These are phyloP conservation scores for Drosophila mimetica DNA, from an alignment of 2,888 invertebrate genomes.

Conservation along the genomic window DNA sequence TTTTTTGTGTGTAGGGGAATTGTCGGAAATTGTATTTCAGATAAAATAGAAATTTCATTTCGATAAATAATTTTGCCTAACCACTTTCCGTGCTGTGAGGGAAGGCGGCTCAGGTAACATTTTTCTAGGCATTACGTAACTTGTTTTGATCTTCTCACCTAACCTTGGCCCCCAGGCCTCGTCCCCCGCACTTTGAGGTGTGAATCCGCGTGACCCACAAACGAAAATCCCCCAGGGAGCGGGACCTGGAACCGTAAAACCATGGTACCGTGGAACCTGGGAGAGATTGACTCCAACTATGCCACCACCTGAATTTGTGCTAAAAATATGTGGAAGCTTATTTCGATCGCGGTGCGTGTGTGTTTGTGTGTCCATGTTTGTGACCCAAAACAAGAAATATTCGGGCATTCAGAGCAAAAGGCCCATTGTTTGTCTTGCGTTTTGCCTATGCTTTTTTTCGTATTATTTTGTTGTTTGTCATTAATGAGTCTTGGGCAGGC, in stretches of 20 bases:
- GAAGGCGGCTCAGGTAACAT: constrained; percentile 30
- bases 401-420: constrained; percentile 38
- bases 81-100: not conserved
- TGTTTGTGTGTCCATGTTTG: constrained; percentile 24
- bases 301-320: constrained; percentile 61
- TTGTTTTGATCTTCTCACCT: constrained; percentile 32
- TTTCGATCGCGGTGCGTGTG: constrained; percentile 11
- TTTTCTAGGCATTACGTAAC: constrained; percentile 40
- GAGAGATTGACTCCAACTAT: constrained; percentile 35
- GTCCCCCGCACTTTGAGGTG: constrained; percentile 2
- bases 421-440: constrained; percentile 55
- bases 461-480: constrained; percentile 42
- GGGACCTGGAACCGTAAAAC: constrained; percentile 43
- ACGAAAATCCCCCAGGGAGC: constrained; percentile 43
- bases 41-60: not conserved
- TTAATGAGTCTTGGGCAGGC: constrained; percentile 45
- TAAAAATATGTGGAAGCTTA: constrained; percentile 58
- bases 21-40: no score
- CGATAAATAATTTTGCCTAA: not conserved
- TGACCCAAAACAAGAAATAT: constrained; percentile 58
- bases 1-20: no score
- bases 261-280: constrained; percentile 47
- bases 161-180: constrained; percentile 43
- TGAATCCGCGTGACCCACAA: constrained; percentile 32
- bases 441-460: constrained; percentile 10